Conservation (phyloP, 2,888 invertebrate genomes). For the Heliconius ethilla region DNA sequence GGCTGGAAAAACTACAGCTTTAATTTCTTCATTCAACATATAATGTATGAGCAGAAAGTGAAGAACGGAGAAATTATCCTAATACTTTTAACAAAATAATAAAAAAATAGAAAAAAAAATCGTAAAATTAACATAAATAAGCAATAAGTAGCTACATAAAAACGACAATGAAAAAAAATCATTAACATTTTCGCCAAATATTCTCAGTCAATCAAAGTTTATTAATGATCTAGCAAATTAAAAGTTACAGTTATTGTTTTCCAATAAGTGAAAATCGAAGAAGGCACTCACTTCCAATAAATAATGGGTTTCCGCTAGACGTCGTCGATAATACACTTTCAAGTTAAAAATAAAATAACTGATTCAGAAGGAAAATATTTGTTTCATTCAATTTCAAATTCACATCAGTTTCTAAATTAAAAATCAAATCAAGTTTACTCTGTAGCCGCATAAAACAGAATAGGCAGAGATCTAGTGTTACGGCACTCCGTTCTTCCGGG, state of each 20-base stretch:
- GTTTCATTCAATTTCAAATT: too few species aligned
- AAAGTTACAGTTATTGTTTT: constrained; percentile 19
- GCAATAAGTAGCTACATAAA: neutral
- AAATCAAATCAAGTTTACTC: too few species aligned
- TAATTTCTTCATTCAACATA: too few species aligned
- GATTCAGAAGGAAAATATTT: neutral
- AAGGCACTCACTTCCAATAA: constrained; percentile 9
- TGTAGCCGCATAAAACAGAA: too few species aligned
- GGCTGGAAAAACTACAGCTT: too few species aligned
- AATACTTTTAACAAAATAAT: too few species aligned
- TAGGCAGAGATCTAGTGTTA: too few species aligned
- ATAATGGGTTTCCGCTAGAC: constrained; percentile 15
- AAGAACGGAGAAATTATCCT: too few species aligned
- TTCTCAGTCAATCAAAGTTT: neutral
- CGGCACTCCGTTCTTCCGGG: too few species aligned
- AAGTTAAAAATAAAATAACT: neutral
- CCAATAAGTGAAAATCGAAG: constrained; percentile 20
- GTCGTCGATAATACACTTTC: constrained; percentile 8
- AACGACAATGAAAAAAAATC: neutral
- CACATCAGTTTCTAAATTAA: too few species aligned
- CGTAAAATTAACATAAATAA: neutral
- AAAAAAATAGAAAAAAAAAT: too few species aligned
- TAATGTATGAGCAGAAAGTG: too few species aligned
- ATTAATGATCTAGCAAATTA: constrained; percentile 1
- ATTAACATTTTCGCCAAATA: neutral